phyloP scores from a whole-genome alignment of 2,888 invertebrate species.

The Pinctada fucata region DNA sequence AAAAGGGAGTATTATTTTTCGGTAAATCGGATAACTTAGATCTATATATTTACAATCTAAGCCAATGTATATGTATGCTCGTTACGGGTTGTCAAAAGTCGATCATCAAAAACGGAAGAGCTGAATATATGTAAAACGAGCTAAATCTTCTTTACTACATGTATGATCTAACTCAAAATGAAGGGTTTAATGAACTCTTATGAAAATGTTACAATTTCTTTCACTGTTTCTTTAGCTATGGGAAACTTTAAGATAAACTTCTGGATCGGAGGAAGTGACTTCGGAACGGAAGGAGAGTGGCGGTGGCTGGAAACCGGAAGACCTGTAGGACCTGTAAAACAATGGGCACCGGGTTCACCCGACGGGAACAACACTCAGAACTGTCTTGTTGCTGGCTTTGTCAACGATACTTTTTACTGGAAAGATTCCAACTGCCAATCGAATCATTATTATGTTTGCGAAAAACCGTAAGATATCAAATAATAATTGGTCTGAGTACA shows the following conservation, averaged over 20 bases:
- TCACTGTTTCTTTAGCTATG: too few relatives aligned
- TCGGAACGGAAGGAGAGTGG: constrained; percentile 26
- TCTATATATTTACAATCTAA: too few relatives aligned
- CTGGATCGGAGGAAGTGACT: constrained; percentile 28
- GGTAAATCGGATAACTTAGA: too few relatives aligned
- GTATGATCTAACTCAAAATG: too few relatives aligned
- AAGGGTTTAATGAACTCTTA: too few relatives aligned
- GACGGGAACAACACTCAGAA: constrained; percentile 27
- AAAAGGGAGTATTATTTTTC: too few relatives aligned
- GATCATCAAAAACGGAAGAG: too few relatives aligned
- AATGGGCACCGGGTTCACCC: constrained; percentile 26
- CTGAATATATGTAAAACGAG: too few relatives aligned
- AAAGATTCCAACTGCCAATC: constrained; percentile 18
- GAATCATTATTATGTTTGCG: constrained; percentile 23
- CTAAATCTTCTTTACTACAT: too few relatives aligned
- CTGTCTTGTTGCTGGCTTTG: constrained; percentile 15
- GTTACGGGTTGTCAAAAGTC: too few relatives aligned
- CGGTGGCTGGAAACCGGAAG: constrained; percentile 26
- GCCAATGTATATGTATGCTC: too few relatives aligned
- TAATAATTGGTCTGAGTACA: not conserved
- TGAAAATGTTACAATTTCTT: too few relatives aligned
- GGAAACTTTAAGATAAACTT: constrained; percentile 2
- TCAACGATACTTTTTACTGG: constrained; percentile 7
- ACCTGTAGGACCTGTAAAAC: not conserved
- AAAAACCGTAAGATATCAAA: constrained; percentile 14